Base-by-base conservation (phyloP, 1,140 invertebrate genomes). In the Pristionchus pacificus region DNA sequence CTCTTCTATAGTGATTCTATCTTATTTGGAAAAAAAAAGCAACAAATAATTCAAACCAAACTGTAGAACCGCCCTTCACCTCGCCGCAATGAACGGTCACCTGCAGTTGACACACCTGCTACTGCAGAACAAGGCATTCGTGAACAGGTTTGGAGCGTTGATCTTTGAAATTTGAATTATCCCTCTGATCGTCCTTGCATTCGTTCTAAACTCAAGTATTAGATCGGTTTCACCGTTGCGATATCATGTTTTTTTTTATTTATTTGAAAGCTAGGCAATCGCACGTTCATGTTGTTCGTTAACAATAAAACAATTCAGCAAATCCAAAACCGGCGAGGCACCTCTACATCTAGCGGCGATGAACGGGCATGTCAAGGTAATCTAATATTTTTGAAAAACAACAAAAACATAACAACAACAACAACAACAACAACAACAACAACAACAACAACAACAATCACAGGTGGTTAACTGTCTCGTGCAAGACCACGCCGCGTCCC, bases 111-210 rank as follows among this genome's bases (percentile, higher is more conserved):
- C 93, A 81, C 93, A 98, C 84, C 91, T 93, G 14, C 85, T 98
- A n/a, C 86, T 99, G 24, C 90, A 91, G 65, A 91, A 95, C 85
- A 97, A 97, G 86, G 96, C 96, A 0, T 98, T 97, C 84, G 97
- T 98, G 61, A 98, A 98, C 85, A 87, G n/a, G 73, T 60, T n/a
- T n/a, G n/a, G 31, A 32, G n/a, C 15, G n/a, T 2, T 28, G 58
- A 76, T n/a, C 15, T 28, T 32, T 29, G 10, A 27, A 72, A 74
- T 70, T 74, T 10, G 3, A 72, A 14, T 72, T 15, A 72, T 14
- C 64, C 27, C n/a, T n/a, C n/a, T n/a, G n/a, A n/a, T n/a, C n/a
- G n/a, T n/a, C n/a, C n/a, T n/a, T n/a, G n/a, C n/a, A n/a, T n/a
- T n/a, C n/a, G n/a, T n/a, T n/a, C n/a, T n/a, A n/a, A n/a, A n/a